Evolutionary conservation across 2,113 vertebrate species (phyloP).

Genomic region (Ifrita kowaldi): DNA sequence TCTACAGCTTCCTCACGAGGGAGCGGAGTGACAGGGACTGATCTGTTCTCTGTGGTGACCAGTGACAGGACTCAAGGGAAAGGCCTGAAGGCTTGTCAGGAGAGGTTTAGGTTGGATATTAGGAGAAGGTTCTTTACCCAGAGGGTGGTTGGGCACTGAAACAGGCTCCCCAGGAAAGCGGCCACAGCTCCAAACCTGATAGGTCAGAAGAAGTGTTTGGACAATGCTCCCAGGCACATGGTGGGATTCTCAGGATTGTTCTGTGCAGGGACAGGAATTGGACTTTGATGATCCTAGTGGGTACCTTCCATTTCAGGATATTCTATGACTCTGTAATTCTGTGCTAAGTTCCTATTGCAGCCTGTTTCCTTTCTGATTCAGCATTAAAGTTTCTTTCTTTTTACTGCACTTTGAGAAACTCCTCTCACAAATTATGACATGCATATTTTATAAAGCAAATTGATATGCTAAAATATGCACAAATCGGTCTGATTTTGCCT

Average conservation of each 20-base stretch:
- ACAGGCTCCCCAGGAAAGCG: background rate
- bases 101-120: background rate
- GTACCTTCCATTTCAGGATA: background rate
- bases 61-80: background rate
- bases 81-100: background rate
- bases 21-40: background rate
- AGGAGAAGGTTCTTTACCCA: background rate
- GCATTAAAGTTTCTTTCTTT: background rate
- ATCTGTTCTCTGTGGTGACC: background rate
- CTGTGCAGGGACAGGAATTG: background rate
- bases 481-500: conserved; percentile 13
- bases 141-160: background rate
- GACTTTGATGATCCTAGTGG: background rate
- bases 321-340: background rate
- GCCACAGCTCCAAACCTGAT: background rate
- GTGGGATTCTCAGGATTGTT: background rate
- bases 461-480: conserved; percentile 2
- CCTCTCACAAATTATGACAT: background rate
- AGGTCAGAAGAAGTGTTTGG: background rate
- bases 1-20: background rate
- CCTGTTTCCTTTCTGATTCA: background rate
- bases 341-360: background rate
- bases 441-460: conserved; percentile 40
- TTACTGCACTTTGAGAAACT: background rate
- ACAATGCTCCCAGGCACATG: background rate